phyloP scores from a whole-genome alignment of 2,113 vertebrate species.

The Cranoglanis bouderius region DNA sequence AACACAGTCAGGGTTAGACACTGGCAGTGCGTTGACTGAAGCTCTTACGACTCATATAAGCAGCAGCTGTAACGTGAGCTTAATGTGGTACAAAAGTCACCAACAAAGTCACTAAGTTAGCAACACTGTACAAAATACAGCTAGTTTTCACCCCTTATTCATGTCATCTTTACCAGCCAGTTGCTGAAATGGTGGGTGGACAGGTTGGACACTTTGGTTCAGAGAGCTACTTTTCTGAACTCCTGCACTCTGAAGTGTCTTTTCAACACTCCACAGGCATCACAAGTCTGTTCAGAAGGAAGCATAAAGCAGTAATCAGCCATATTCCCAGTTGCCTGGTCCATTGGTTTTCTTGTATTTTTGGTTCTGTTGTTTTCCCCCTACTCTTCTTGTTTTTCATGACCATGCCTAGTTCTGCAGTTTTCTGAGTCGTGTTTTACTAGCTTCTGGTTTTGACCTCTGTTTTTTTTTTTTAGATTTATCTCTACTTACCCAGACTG shows the following conservation, averaged over 20 bases:
- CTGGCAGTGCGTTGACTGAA: neutral
- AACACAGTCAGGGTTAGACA: neutral
- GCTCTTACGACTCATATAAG: neutral
- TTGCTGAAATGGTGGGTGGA: neutral
- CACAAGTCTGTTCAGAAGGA: neutral
- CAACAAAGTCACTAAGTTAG: neutral
- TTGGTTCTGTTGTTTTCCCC: neutral
- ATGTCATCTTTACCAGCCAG: neutral
- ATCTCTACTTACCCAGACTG: neutral
- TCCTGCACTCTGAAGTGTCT: slow-evolving; percentile 1
- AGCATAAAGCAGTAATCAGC: neutral
- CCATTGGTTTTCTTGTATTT: neutral
- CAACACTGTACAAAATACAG: neutral
- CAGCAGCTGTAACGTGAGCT: too few relatives aligned
- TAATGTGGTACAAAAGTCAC: neutral
- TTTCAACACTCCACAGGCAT: neutral
- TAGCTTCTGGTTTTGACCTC: neutral
- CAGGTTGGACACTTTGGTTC: neutral
- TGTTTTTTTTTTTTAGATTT: neutral
- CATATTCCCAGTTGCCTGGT: neutral
- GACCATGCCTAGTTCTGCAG: neutral
- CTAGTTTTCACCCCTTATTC: neutral
- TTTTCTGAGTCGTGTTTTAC: neutral
- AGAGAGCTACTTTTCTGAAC: slow-evolving; percentile 44
- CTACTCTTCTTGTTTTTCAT: neutral